A percentile compares a stretch with the other conserved stretches of the same genome.
Evolutionary conservation across 2,113 vertebrate genomes (phyloP).

Genomic region (Poicephalus meyeri): DNA sequence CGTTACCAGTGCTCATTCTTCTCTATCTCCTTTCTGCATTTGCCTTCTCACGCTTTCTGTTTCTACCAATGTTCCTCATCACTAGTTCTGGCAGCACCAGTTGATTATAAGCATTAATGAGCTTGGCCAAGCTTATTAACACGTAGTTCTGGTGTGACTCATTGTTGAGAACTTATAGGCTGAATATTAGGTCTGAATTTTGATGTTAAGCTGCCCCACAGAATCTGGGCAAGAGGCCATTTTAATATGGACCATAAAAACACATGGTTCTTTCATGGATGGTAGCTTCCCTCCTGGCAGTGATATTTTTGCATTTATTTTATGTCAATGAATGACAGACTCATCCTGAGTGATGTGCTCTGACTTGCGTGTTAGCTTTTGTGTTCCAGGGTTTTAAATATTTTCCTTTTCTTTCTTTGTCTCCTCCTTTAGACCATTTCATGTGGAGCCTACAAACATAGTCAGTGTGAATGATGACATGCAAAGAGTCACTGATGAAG

Average conservation of each 20-base stretch:
- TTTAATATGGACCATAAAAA: neutral
- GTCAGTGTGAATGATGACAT: slow-evolving; percentile 73
- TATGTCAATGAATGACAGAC: neutral
- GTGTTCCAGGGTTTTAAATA: neutral
- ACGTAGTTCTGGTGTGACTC: neutral
- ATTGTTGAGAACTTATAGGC: neutral
- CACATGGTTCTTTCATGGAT: neutral
- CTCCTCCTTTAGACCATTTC: slow-evolving; percentile 83
- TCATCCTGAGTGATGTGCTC: neutral
- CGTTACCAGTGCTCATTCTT: neutral
- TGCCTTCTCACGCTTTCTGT: neutral
- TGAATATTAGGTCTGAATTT: neutral
- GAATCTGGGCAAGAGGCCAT: neutral
- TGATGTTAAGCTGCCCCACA: neutral
- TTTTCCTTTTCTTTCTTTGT: slow-evolving; percentile 13
- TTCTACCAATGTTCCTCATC: neutral
- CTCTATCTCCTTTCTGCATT: neutral
- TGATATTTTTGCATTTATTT: neutral
- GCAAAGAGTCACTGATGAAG: slow-evolving; percentile 87
- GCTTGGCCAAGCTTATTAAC: slow-evolving; percentile 1
- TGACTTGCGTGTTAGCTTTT: neutral
- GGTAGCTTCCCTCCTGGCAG: slow-evolving; percentile 11
- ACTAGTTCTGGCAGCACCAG: neutral
- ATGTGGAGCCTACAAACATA: slow-evolving; percentile 90
- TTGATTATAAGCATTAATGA: neutral